phyloP scores from a whole-genome alignment of 2,113 vertebrate species.

The Myotis lucifugus region DNA sequence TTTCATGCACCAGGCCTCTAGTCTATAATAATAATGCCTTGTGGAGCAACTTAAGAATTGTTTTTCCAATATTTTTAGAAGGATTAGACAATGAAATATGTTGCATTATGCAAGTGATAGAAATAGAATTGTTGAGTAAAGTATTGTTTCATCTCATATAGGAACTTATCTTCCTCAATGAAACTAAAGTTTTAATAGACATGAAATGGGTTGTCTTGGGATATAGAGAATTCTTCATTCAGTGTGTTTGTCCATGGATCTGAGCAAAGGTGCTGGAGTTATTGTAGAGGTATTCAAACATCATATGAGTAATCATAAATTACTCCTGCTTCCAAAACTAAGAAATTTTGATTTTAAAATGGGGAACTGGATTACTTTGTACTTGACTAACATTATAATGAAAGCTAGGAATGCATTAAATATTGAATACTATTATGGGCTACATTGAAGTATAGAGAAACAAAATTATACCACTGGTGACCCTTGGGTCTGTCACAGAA shows the following conservation, averaged over 20 bases:
- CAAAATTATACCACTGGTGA: conserved; percentile 49
- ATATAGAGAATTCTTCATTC: not conserved
- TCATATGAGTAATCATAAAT: not conserved
- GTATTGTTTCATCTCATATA: not conserved
- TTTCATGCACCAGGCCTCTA: too few relatives aligned
- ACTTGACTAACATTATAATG: conserved; percentile 42
- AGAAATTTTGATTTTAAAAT: conserved; percentile 21
- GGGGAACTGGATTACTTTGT: conserved; percentile 22
- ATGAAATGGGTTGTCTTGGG: not conserved
- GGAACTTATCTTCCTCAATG: not conserved
- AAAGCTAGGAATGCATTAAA: conserved; percentile 30
- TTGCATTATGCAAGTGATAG: not conserved
- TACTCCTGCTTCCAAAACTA: not conserved
- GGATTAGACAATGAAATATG: not conserved
- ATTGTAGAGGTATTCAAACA: not conserved
- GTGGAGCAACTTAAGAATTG: not conserved
- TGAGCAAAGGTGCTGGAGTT: not conserved
- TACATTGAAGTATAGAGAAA: conserved; percentile 48
- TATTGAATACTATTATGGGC: conserved; percentile 14
- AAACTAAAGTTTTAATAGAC: not conserved
- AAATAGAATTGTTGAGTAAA: not conserved
- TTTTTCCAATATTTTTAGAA: not conserved
- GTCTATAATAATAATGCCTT: not conserved
- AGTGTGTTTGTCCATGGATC: not conserved
- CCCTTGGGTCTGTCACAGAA: conserved; percentile 46